phyloP scores from a whole-genome alignment of 2,797 vertebrate species.

The Ceryle rudis region DNA sequence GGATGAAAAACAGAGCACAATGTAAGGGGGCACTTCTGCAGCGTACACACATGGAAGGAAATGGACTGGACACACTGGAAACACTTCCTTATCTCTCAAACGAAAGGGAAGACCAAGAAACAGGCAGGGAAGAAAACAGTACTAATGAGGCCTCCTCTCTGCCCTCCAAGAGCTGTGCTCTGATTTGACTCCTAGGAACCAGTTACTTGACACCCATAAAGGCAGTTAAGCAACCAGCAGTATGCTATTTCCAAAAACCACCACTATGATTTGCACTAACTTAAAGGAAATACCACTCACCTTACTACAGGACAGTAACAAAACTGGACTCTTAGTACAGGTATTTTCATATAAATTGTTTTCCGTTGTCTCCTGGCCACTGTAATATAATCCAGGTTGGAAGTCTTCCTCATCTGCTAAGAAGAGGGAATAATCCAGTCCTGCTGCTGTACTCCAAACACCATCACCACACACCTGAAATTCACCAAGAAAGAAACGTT shows the following conservation, averaged over 20 bases:
- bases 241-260: not conserved
- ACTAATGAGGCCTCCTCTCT: not conserved
- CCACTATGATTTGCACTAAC: not conserved
- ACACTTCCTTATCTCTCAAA: not conserved
- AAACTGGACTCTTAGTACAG: constrained; percentile 84
- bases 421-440: constrained; percentile 89
- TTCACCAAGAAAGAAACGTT: not conserved
- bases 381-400: constrained; percentile 94
- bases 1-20: not conserved
- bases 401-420: constrained; percentile 93
- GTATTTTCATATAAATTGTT: constrained; percentile 69
- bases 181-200: not conserved
- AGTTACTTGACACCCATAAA: not conserved
- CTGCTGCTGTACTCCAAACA: constrained; percentile 90
- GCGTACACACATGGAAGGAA: not conserved
- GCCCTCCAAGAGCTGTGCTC: not conserved
- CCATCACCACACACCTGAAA: constrained; percentile 87
- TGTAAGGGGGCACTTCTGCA: not conserved
- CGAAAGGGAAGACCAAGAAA: not conserved
- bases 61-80: not conserved
- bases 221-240: not conserved
- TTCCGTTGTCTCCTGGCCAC: constrained; percentile 85
- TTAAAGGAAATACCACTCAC: constrained; percentile 76
- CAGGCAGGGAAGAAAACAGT: not conserved
- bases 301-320: constrained; percentile 89